phyloP scores from a whole-genome alignment of 2,797 vertebrate species.

The Euphonia xanthogaster region DNA sequence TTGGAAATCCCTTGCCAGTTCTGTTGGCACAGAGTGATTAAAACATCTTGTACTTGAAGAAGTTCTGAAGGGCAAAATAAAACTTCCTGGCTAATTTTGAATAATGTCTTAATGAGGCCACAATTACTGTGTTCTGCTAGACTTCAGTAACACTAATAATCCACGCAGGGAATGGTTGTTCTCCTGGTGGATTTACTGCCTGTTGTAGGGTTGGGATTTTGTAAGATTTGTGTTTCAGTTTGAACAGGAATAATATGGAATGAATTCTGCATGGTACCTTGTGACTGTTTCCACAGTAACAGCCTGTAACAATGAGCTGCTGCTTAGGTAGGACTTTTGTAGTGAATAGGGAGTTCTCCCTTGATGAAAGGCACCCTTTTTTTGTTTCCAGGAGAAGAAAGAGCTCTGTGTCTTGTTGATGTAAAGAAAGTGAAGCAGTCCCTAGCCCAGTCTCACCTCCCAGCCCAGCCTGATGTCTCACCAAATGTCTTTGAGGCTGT shows the following conservation, averaged over 20 bases:
- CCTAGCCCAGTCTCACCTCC: conserved; percentile 93
- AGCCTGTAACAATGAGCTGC: neutral
- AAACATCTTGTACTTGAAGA: neutral
- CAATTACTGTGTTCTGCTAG: neutral
- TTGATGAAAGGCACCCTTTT: neutral
- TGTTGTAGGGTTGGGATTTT: neutral
- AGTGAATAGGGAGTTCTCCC: neutral
- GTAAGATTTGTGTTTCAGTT: neutral
- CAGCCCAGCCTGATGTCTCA: conserved; percentile 89
- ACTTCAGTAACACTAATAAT: neutral
- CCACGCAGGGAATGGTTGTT: neutral
- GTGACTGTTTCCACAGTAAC: conserved; percentile 48
- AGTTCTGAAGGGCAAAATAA: neutral
- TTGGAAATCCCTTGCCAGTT: neutral
- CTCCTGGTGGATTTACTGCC: neutral
- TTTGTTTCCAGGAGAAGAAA: conserved; percentile 86
- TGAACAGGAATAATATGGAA: neutral
- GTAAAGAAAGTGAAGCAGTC: conserved; percentile 98
- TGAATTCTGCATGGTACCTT: neutral
- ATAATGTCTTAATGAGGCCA: neutral
- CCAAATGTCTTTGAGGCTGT: conserved; percentile 94
- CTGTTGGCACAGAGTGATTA: neutral
- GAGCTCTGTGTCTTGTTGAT: conserved; percentile 92
- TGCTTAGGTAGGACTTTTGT: conserved; percentile 26
- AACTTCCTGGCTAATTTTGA: neutral